Evolutionary conservation across 1,140 invertebrate genomes (phyloP).

Genomic region (Drosophila miranda): DNA sequence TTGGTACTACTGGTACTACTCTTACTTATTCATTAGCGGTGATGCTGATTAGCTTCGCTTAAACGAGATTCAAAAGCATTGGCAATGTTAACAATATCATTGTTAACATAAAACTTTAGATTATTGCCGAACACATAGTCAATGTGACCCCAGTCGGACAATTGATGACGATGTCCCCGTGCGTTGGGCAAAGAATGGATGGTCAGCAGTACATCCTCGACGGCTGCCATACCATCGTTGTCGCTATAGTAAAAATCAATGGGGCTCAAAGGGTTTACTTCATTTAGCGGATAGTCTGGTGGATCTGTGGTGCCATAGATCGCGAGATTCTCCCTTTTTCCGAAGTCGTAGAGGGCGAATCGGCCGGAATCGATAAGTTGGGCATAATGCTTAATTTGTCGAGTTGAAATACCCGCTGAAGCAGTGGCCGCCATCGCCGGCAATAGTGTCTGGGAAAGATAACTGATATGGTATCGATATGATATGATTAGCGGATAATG

Average conservation of each 20-base stretch:
- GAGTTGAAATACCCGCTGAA: neutral
- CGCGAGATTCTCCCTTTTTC: neutral
- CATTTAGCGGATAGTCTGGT: neutral
- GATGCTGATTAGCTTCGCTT: too few species aligned
- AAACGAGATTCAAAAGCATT: neutral
- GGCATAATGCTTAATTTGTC: neutral
- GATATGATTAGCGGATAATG: too few species aligned
- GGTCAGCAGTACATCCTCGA: neutral
- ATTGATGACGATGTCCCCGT: neutral
- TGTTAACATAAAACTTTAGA: neutral
- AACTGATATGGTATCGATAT: too few species aligned
- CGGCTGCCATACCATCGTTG: neutral
- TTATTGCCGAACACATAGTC: neutral
- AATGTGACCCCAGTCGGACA: neutral
- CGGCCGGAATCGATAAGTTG: neutral
- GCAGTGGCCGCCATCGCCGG: neutral
- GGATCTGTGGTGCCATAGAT: neutral
- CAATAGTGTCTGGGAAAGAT: neutral
- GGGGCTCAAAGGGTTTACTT: neutral
- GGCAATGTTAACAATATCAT: neutral
- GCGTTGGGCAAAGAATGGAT: neutral
- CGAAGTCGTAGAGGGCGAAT: constrained; percentile 6
- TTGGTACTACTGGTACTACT: too few species aligned
- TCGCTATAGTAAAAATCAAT: neutral
- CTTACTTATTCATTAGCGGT: too few species aligned